Evolutionary conservation across 2,797 vertebrate genomes (phyloP).

Genomic region (Serranus cabrilla): DNA sequence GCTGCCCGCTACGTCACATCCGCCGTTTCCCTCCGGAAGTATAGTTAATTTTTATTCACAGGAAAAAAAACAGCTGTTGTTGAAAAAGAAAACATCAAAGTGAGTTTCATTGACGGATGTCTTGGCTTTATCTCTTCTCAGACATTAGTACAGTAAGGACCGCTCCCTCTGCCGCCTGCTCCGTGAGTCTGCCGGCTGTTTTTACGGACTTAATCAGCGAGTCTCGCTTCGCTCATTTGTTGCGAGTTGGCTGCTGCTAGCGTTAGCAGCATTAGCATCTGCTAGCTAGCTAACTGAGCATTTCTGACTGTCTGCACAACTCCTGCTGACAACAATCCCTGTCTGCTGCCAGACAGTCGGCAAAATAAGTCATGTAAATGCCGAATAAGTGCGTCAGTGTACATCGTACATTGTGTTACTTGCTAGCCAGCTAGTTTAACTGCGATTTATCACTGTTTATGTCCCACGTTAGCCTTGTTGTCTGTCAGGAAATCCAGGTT

Average conservation of each 20-base stretch:
- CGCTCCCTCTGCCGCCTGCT: not conserved
- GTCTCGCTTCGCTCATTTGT: slow-evolving; percentile 70
- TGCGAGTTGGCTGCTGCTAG: slow-evolving; percentile 78
- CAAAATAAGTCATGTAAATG: not conserved
- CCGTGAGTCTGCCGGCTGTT: slow-evolving; percentile 33
- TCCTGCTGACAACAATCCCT: slow-evolving; percentile 6
- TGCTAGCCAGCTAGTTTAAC: slow-evolving; percentile 45
- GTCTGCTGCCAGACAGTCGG: not conserved
- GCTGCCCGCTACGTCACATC: slow-evolving; percentile 71
- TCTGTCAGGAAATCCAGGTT: slow-evolving; percentile 24
- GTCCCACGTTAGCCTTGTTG: slow-evolving; percentile 65
- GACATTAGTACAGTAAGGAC: not conserved
- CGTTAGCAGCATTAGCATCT: slow-evolving; percentile 67
- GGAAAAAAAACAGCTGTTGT: slow-evolving; percentile 85
- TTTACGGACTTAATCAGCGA: slow-evolving; percentile 49
- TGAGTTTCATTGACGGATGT: slow-evolving; percentile 70
- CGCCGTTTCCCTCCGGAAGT: slow-evolving; percentile 84
- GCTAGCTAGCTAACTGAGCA: slow-evolving; percentile 50
- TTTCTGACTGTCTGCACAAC: slow-evolving; percentile 40
- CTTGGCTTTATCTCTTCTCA: not conserved
- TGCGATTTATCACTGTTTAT: slow-evolving; percentile 65
- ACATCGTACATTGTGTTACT: slow-evolving; percentile 42
- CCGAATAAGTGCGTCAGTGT: not conserved
- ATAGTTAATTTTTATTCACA: slow-evolving; percentile 86
- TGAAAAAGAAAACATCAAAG: slow-evolving; percentile 83